These are phyloP conservation scores for Neodiprion pinetum DNA, from an alignment of 1,140 invertebrate species.

Conservation along the genomic window DNA sequence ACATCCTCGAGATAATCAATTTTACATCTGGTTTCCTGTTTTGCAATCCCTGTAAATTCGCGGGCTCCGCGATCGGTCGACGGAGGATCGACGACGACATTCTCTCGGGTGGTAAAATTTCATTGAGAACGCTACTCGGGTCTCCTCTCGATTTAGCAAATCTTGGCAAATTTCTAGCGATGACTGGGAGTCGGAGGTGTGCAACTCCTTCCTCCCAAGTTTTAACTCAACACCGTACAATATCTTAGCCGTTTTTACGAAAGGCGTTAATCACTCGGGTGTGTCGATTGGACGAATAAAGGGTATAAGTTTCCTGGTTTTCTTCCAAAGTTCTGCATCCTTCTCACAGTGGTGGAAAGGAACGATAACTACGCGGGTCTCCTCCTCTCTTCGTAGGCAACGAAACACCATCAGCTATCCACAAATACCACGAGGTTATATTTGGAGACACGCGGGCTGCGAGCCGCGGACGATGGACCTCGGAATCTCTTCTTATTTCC, in stretches of 20 bases:
- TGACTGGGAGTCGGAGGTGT: too few relatives aligned
- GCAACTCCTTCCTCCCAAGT: too few relatives aligned
- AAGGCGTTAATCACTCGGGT: background rate
- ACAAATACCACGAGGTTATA: constrained; percentile 5
- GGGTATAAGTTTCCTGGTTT: background rate
- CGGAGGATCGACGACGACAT: too few relatives aligned
- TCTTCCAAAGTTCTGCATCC: background rate
- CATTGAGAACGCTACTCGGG: too few relatives aligned
- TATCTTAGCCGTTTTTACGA: background rate
- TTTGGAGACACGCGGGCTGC: constrained; percentile 6
- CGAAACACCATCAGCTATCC: constrained; percentile 4
- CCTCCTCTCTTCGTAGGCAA: background rate
- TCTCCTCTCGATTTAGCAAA: too few relatives aligned
- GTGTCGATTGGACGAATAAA: background rate
- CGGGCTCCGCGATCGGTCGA: too few relatives aligned
- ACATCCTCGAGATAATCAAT: background rate
- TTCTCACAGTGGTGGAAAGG: background rate
- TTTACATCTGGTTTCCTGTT: background rate
- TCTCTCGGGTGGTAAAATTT: too few relatives aligned
- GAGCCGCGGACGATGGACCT: background rate
- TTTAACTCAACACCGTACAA: too few relatives aligned
- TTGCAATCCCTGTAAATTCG: background rate
- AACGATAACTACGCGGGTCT: background rate
- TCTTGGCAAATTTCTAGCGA: too few relatives aligned
- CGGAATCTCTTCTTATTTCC: constrained; percentile 4